Evolutionary conservation across 2,113 vertebrate species (phyloP), one percentile per base, ranked within the genome.

Genomic region (Sander vitreus): DNA sequence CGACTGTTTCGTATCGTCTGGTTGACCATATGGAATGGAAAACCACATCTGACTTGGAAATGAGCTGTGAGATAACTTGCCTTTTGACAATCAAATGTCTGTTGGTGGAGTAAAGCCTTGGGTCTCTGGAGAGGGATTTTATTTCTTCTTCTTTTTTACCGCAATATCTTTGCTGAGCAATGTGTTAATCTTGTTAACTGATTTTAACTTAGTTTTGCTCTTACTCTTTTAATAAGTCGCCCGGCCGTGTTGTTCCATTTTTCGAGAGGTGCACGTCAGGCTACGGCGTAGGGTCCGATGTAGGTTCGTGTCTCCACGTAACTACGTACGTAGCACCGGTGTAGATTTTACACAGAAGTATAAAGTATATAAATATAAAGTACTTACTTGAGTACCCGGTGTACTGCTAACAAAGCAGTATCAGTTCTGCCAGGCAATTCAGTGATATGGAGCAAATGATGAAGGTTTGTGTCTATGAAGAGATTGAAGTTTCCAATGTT

Each of bases 31-130:
- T 15, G 27, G 23, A 43, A 71, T 48, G 13, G 3, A 45, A 70
- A 76, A 79, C 5, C 47, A 25, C 14, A 73, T 81, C 74, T 75
- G 77, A 81, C 64, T 63, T 82, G 62, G 70, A 84, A 81, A 68
- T 79, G 45, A 84, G 39, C 36, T 1, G 10, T 15, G 18, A 66
- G 73, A 73, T 73, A 81, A 77, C 27, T 51, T 69, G 4, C 33
- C 10, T 19, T 80, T 59, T 71, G 72, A 72, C 60, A 77, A 39
- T 63, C 74, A 78, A 78, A 58, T 58, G 12, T 30, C 19, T 33
- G 50, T 19, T 18, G 18, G 9, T 48, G 48, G 55, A 23, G 18
- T 43, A 43, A 68, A 47, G 15, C 33, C 47, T 62, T 2, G 1
- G 16, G 5, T 30, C 54, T 53, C 27, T 50, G 50, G 19, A 23